Evolutionary conservation across 2,888 invertebrate genomes (phyloP).

Genomic region (Campoletis raptor): DNA sequence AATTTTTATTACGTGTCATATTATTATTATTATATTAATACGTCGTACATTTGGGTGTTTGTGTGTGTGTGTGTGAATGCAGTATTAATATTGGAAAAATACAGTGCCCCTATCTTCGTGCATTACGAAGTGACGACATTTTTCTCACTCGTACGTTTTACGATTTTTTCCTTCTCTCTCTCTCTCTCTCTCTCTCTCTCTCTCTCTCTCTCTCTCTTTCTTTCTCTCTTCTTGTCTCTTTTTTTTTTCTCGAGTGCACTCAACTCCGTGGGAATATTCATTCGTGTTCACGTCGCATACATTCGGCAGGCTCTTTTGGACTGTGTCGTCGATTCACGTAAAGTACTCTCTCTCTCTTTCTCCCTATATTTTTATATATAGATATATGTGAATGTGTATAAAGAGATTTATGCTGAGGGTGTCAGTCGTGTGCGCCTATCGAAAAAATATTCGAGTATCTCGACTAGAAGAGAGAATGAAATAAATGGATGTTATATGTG

Average conservation of each 20-base stretch:
- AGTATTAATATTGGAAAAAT: slow-evolving; percentile 31
- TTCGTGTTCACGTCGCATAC: slow-evolving; percentile 45
- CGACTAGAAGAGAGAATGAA: slow-evolving; percentile 10
- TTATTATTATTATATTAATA: background rate
- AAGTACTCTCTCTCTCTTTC: slow-evolving; percentile 39
- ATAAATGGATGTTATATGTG: background rate
- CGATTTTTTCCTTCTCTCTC: slow-evolving; percentile 15
- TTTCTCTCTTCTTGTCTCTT: background rate
- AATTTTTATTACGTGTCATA: background rate
- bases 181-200: background rate
- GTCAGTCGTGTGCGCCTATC: slow-evolving; percentile 32
- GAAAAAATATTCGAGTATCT: slow-evolving; percentile 34
- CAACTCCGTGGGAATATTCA: slow-evolving; percentile 62
- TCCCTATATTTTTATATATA: background rate
- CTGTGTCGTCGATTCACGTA: slow-evolving; percentile 41
- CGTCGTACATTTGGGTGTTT: background rate
- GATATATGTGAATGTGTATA: no score
- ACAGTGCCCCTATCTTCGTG: slow-evolving; percentile 46
- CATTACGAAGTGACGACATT: slow-evolving; percentile 49
- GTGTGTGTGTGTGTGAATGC: slow-evolving; percentile 15
- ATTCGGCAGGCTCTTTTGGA: slow-evolving; percentile 45
- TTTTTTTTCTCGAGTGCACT: slow-evolving; percentile 42
- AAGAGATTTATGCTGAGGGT: slow-evolving; percentile 28
- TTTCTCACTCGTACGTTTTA: slow-evolving; percentile 42
- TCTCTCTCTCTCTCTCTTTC: background rate